Evolutionary conservation across 2,797 vertebrate genomes (phyloP).

Genomic region (Artibeus jamaicensis): DNA sequence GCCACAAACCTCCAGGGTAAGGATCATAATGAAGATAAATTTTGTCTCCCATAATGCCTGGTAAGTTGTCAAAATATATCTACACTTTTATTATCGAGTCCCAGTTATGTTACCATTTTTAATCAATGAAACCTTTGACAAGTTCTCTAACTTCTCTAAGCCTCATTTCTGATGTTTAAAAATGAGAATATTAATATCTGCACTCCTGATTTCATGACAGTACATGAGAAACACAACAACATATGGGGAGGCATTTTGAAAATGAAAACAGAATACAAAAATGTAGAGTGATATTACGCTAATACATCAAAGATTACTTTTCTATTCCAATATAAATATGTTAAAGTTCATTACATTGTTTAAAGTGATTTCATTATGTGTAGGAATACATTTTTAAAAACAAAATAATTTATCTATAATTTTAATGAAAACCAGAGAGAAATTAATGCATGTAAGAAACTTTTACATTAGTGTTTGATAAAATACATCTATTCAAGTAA

Average conservation of each 20-base stretch:
- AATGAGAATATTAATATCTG: neutral
- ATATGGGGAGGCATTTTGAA: neutral
- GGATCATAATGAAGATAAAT: neutral
- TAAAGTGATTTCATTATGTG: neutral
- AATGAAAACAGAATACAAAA: neutral
- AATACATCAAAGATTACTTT: neutral
- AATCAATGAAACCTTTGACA: neutral
- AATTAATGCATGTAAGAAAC: neutral
- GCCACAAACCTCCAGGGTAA: neutral
- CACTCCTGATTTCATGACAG: neutral
- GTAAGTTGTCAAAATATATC: neutral
- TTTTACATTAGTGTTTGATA: neutral
- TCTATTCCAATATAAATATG: neutral
- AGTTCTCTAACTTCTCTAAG: neutral
- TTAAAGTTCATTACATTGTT: neutral
- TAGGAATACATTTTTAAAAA: neutral
- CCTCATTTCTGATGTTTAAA: conserved; percentile 10
- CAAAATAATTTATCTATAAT: neutral
- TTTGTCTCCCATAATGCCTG: neutral
- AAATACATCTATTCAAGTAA: conserved; percentile 22
- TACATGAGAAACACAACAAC: neutral
- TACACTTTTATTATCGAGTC: neutral
- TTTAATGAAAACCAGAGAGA: conserved; percentile 24
- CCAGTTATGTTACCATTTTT: neutral
- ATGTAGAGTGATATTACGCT: neutral